These are phyloP conservation scores for Mesitornis unicolor DNA, from an alignment of 2,113 vertebrate genomes.

Conservation along the genomic window DNA sequence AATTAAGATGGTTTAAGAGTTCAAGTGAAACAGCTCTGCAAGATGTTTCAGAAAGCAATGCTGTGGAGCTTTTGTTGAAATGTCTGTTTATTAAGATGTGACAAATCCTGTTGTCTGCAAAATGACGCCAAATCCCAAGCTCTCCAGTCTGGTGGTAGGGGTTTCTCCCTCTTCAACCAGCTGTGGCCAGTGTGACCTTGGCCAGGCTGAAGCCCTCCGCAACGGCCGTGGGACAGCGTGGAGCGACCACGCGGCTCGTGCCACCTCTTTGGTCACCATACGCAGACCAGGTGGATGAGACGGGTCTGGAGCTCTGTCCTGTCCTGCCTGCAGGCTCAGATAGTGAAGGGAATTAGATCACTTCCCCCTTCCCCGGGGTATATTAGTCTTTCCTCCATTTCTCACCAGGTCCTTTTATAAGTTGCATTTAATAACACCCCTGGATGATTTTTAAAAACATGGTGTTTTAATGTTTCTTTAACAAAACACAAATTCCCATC, in stretches of 20 bases:
- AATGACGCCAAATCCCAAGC: neutral
- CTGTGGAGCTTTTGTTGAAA: neutral
- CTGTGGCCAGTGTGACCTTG: neutral
- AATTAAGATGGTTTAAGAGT: constrained; percentile 13
- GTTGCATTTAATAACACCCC: neutral
- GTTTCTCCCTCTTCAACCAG: neutral
- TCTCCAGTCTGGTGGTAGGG: neutral
- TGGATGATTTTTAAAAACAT: constrained; percentile 27
- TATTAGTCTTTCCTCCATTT: neutral
- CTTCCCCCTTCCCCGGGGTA: neutral
- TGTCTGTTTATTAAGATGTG: neutral
- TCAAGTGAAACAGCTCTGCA: neutral
- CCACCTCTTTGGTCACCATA: neutral
- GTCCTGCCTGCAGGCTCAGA: neutral
- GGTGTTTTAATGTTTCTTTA: constrained; percentile 29
- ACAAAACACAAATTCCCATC: constrained; percentile 52
- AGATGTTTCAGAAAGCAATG: neutral
- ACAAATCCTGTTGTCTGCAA: neutral
- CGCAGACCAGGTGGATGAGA: neutral
- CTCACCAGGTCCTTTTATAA: neutral
- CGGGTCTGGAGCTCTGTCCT: neutral
- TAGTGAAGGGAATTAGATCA: neutral
- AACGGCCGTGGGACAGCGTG: fast-evolving
- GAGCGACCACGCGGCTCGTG: fast-evolving
- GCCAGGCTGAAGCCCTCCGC: neutral